Base-by-base conservation (phyloP, 2,888 invertebrate species). In the Glyphotaelius pellucidus region DNA sequence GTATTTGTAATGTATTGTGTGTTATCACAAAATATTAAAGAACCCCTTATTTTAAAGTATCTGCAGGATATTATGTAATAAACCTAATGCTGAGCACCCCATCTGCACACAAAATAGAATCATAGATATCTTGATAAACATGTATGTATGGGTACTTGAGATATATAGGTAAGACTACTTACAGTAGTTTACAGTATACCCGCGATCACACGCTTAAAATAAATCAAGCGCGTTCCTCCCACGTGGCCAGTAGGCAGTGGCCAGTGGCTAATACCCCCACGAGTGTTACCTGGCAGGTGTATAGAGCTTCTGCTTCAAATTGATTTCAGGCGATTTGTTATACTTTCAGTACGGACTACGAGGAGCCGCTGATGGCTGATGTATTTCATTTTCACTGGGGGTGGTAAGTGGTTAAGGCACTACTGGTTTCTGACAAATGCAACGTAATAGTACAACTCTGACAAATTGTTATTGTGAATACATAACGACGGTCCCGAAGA, bases 301-400 rank as follows among this genome's bases (percentile, higher is more conserved):
- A 38, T 89, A 81, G 31, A 87, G 87, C 87, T 31, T 52, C 87
- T 85, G 85, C 85, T 91, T 89, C 84, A 90, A 92, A 92, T 92
- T 92, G 92, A 92, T 92, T 92, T 88, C 92, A 90, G 32, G 89
- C 90, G 81, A 92, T 92, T 90, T 92, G 88, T 92, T 90, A 87
- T 88, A 52, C 92, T 92, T 92, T 90, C 92, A 92, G 83, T 92
- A 83, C 47, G 32, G n/a, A 42, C 38, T 88, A 5, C 32, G 19
- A 14, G n/a, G 25, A 83, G 31, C 86, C 86, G 42, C 47, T 87
- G 86, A 47, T 42, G 19, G 52, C 25, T 47, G 47, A 47, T 15
- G 47, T 67, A 67, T 67, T 67, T 67, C 67, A n/a, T 67, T 67
- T 67, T 67, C 67, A 67, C n/a, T 9, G 2, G 25, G 67, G 25